Conservation (phyloP, 2,888 invertebrate species). For the Eupithecia subumbrata region DNA sequence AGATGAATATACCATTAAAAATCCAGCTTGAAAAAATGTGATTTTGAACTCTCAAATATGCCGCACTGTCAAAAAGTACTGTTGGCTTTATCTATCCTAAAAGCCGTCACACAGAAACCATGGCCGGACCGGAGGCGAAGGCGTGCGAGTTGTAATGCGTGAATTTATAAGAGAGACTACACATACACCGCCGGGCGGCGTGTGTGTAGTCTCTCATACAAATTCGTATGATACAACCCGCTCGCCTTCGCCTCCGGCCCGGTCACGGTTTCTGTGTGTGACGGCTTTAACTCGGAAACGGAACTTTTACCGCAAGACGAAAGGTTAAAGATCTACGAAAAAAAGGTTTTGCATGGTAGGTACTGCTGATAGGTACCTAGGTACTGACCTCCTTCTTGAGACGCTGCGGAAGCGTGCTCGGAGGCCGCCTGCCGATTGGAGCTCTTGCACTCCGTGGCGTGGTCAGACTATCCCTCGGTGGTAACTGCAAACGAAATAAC, state of each 20-base stretch:
- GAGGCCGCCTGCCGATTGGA: slow-evolving; percentile 69
- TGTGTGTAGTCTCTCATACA: too few relatives aligned
- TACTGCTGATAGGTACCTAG: neutral
- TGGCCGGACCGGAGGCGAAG: too few relatives aligned
- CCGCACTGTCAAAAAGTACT: neutral
- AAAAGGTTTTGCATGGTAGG: neutral
- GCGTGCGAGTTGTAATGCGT: too few relatives aligned
- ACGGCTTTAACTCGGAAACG: neutral
- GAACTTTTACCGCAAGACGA: neutral
- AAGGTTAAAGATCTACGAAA: neutral
- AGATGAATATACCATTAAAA: slow-evolving; percentile 9
- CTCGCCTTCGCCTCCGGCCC: too few relatives aligned
- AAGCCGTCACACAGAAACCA: too few relatives aligned
- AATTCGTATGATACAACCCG: too few relatives aligned
- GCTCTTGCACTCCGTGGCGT: slow-evolving; percentile 80
- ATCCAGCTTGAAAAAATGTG: neutral
- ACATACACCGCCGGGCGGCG: too few relatives aligned
- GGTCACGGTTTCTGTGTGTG: too few relatives aligned
- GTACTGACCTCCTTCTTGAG: slow-evolving; percentile 72
- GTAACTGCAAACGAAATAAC: slow-evolving; percentile 60
- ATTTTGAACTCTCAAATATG: neutral
- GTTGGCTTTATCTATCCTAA: neutral
- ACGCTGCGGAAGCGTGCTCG: slow-evolving; percentile 77
- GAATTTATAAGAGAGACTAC: too few relatives aligned
- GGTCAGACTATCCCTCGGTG: slow-evolving; percentile 73